A percentile compares a stretch with the other conserved stretches of the same genome.
Conservation (phyloP, 1,140 invertebrate genomes). For the Tetragonula clypearis region DNA sequence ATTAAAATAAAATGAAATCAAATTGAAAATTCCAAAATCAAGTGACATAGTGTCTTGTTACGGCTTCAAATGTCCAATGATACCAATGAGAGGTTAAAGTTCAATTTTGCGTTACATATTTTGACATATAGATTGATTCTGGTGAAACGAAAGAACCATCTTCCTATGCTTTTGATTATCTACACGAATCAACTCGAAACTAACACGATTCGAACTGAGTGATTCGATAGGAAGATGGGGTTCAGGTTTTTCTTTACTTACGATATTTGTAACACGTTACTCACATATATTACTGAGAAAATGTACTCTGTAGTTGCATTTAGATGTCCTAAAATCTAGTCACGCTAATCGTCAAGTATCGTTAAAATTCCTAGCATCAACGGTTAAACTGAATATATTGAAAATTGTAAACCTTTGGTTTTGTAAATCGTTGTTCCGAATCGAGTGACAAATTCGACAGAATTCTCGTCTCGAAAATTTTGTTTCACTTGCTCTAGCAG, state of each 20-base stretch:
- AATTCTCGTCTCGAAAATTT: background rate
- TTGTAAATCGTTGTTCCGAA: background rate
- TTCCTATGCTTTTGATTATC: slow-evolving; percentile 6
- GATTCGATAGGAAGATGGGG: slow-evolving; percentile 16
- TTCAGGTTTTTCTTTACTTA: background rate
- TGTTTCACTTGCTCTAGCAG: background rate
- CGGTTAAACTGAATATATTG: background rate
- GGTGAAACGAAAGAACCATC: slow-evolving; percentile 32
- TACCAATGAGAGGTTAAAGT: no score
- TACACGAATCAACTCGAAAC: background rate
- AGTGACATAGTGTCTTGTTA: no score
- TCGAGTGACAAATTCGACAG: background rate
- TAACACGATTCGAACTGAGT: no score
- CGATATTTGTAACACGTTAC: background rate
- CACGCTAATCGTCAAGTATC: background rate
- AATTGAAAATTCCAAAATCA: no score
- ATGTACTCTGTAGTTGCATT: slow-evolving; percentile 30
- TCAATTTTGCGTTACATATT: background rate
- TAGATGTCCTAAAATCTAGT: slow-evolving; percentile 31
- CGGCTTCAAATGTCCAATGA: no score
- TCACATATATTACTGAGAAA: background rate
- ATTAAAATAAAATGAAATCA: no score
- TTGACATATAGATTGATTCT: background rate
- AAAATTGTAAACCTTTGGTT: background rate
- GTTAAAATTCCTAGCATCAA: background rate